Conservation (phyloP, 2,113 vertebrate species). For the Poeciliopsis turrubarensis region DNA sequence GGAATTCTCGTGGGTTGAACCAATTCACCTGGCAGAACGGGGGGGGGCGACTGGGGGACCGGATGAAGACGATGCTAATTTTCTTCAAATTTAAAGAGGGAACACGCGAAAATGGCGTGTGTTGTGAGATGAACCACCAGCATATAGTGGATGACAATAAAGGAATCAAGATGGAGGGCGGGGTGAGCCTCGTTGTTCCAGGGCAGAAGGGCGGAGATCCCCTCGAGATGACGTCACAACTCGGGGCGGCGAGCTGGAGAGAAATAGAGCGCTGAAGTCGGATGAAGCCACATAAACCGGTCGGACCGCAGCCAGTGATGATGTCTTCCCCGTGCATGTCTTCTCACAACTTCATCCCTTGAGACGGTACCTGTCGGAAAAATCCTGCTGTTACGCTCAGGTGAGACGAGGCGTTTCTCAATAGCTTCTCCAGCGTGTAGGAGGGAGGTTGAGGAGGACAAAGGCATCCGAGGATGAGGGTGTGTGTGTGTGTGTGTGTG, state of each 20-base stretch:
- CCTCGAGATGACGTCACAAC: background rate
- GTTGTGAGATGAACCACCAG: background rate
- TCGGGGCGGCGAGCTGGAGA: background rate
- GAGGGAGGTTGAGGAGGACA: too few relatives aligned
- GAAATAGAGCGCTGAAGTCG: background rate
- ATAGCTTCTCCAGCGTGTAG: too few relatives aligned
- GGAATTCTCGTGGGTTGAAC: slow-evolving; percentile 59
- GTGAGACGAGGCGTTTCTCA: slow-evolving; percentile 41
- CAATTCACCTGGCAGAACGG: slow-evolving; percentile 32
- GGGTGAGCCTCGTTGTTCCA: background rate
- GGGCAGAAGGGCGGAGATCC: background rate
- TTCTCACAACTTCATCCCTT: slow-evolving; percentile 77
- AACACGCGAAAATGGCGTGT: background rate
- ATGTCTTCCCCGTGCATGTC: slow-evolving; percentile 75
- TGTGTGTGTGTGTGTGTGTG: background rate
- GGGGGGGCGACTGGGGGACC: background rate
- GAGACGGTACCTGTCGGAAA: slow-evolving; percentile 44
- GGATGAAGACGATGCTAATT: background rate
- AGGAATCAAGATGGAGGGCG: background rate
- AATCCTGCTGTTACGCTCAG: slow-evolving; percentile 24
- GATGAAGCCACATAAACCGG: background rate
- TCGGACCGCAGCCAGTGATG: slow-evolving; percentile 38
- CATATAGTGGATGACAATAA: background rate
- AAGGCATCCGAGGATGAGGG: background rate
- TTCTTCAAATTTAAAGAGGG: too few relatives aligned